These are phyloP conservation scores for Hecatera dysodea DNA, from an alignment of 2,888 invertebrate genomes.

Conservation along the genomic window DNA sequence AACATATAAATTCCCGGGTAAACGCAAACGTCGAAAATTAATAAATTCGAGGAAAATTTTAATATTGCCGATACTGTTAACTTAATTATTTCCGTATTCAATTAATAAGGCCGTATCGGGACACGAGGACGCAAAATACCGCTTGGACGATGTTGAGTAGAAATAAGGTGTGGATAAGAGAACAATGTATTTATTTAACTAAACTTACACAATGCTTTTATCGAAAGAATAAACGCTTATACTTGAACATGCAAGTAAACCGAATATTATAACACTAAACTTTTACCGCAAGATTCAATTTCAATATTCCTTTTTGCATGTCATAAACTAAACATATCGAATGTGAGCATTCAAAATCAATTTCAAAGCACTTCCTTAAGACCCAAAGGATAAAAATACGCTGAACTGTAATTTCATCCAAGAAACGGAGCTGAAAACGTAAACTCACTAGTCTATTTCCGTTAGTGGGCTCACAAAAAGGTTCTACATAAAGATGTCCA, in stretches of 20 bases:
- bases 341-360: constrained; percentile 26
- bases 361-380: constrained; percentile 29
- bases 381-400: constrained; percentile 47
- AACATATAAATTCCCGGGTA: background rate
- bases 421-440: constrained; percentile 41
- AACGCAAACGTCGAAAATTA: background rate
- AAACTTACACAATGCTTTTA: too few relatives aligned
- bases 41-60: background rate
- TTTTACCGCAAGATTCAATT: too few relatives aligned
- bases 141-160: background rate
- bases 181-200: too few relatives aligned
- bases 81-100: constrained; percentile 1
- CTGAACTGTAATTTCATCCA: constrained; percentile 55
- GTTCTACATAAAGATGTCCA: constrained; percentile 64
- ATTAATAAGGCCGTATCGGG: background rate
- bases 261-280: too few relatives aligned
- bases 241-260: too few relatives aligned
- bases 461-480: constrained; percentile 63
- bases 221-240: too few relatives aligned
- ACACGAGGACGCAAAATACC: background rate
- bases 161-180: background rate
- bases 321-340: constrained; percentile 10
- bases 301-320: background rate
- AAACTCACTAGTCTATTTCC: constrained; percentile 61
- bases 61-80: background rate